Percentiles rank a stretch among this genome's conserved stretches.
Conservation (phyloP, 2,797 vertebrate species). For the Chloroceryle inda region DNA sequence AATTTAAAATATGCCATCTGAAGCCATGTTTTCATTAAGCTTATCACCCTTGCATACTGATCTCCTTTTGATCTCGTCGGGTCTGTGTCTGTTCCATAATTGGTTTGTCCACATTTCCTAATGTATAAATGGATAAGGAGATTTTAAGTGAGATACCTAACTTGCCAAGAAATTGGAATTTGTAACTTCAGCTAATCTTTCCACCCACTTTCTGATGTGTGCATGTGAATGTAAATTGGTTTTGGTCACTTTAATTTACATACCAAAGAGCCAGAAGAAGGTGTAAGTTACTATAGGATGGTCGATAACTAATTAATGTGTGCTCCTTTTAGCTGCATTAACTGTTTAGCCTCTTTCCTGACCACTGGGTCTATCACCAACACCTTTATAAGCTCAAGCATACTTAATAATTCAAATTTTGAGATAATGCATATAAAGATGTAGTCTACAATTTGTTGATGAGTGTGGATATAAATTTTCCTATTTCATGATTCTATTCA, state of each 20-base stretch:
- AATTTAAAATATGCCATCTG: constrained; percentile 56
- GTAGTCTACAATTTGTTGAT: not conserved
- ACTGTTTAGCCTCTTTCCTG: not conserved
- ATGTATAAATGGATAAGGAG: constrained; percentile 69
- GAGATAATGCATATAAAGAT: not conserved
- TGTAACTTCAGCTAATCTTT: constrained; percentile 55
- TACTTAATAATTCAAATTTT: not conserved
- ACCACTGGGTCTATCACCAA: not conserved
- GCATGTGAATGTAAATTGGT: constrained; percentile 40
- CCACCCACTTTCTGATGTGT: constrained; percentile 31
- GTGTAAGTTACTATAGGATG: constrained; percentile 58
- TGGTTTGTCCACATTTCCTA: constrained; percentile 61
- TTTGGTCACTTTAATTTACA: constrained; percentile 56
- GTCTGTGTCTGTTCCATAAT: constrained; percentile 55
- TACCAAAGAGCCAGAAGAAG: constrained; percentile 52
- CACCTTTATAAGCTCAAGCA: not conserved
- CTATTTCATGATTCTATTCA: not conserved
- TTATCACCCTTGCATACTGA: constrained; percentile 38
- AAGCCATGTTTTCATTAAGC: constrained; percentile 52
- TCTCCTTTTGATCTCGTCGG: constrained; percentile 24
- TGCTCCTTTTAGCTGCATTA: constrained; percentile 5
- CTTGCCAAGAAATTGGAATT: constrained; percentile 66
- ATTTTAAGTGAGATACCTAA: constrained; percentile 51
- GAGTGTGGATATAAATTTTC: not conserved
- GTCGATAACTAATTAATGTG: constrained; percentile 5